Evolutionary conservation across 2,113 vertebrate genomes (phyloP).

Genomic region (Erythrolamprus reginae): DNA sequence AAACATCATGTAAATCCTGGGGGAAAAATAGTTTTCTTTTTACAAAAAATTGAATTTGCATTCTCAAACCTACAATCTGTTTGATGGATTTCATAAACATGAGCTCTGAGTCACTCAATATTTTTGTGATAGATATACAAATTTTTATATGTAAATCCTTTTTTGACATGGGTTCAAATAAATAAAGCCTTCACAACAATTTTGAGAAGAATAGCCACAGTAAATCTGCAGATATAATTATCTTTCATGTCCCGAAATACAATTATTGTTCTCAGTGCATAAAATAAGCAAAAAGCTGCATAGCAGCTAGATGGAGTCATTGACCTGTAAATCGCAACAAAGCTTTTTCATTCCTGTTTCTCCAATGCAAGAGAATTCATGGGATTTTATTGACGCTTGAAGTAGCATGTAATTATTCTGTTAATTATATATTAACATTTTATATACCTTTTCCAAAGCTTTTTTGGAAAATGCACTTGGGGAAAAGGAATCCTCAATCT

Average conservation of each 20-base stretch:
- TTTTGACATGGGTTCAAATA: background rate
- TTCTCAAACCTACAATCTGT: background rate
- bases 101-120: background rate
- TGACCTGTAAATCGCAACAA: constrained; percentile 6
- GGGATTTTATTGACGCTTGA: background rate
- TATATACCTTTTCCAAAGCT: background rate
- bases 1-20: background rate
- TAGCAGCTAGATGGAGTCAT: constrained; percentile 60
- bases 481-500: too few species aligned
- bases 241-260: background rate
- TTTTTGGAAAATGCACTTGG: too few species aligned
- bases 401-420: background rate
- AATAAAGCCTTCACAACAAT: background rate
- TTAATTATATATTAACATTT: background rate
- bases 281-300: background rate
- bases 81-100: background rate
- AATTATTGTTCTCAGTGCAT: background rate
- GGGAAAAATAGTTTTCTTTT: background rate
- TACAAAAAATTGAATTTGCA: background rate
- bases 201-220: background rate
- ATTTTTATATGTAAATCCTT: background rate
- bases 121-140: background rate
- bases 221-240: background rate
- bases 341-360: background rate
- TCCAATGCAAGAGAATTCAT: background rate